Evolutionary conservation across 2,888 invertebrate genomes (phyloP).

Genomic region (Syrphus vitripennis): DNA sequence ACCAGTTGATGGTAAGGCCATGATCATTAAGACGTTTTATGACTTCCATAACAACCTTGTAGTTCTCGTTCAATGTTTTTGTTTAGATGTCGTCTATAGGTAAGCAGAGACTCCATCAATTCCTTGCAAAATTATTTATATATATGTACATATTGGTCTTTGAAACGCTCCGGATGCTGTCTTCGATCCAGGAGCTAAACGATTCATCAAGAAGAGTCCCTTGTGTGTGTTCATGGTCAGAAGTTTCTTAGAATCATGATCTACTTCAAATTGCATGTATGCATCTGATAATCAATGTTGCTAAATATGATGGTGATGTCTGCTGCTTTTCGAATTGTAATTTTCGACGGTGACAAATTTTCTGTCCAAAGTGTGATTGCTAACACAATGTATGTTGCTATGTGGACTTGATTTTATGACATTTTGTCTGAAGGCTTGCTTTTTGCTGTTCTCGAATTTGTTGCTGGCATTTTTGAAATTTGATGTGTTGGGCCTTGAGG

Average conservation of each 20-base stretch:
- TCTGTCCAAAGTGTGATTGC: not conserved
- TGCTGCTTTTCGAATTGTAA: not conserved
- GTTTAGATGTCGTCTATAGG: slow-evolving; percentile 16
- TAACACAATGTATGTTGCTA: not conserved
- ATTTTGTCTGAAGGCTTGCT: not conserved
- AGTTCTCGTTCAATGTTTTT: slow-evolving; percentile 13
- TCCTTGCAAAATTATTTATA: slow-evolving; percentile 31
- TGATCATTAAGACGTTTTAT: slow-evolving; percentile 32
- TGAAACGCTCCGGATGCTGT: slow-evolving; percentile 32
- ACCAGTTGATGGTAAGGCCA: slow-evolving; percentile 22
- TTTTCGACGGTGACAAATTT: not conserved
- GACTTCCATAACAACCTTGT: not conserved
- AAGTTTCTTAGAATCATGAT: not conserved
- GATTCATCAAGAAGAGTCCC: not conserved
- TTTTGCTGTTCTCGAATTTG: not conserved
- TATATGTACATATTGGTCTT: slow-evolving; percentile 22
- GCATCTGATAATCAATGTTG: slow-evolving; percentile 51
- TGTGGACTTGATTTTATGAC: not conserved
- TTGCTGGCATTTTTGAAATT: not conserved
- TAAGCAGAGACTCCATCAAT: slow-evolving; percentile 23
- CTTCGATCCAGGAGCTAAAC: slow-evolving; percentile 25
- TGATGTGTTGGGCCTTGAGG: not conserved
- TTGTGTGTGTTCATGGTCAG: slow-evolving; percentile 12
- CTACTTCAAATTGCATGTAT: slow-evolving; percentile 54
- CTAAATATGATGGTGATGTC: slow-evolving; percentile 2